phyloP scores from a whole-genome alignment of 2,888 invertebrate genomes.

The Eustalomyia histrio region DNA sequence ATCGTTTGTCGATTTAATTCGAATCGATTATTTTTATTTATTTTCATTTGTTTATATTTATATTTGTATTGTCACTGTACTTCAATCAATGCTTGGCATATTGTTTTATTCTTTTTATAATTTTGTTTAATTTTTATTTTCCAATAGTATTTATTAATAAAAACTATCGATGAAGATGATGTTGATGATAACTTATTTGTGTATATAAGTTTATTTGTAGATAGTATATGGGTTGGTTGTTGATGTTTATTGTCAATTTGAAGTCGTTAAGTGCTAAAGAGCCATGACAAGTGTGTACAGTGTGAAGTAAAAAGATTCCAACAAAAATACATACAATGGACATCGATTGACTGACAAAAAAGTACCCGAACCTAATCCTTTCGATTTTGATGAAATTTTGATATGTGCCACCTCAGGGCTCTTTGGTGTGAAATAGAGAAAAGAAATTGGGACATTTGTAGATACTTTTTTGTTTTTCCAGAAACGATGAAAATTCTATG shows the following conservation, averaged over 20 bases:
- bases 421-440: too few relatives aligned
- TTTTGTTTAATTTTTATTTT: conserved; percentile 37
- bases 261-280: conserved; percentile 48
- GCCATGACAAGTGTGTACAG: conserved; percentile 10
- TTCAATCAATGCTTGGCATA: conserved; percentile 53
- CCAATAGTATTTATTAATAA: conserved; percentile 24
- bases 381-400: too few relatives aligned
- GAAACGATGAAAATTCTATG: too few relatives aligned
- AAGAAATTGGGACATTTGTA: too few relatives aligned
- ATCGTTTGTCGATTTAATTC: conserved; percentile 22
- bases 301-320: too few relatives aligned
- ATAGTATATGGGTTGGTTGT: conserved; percentile 31
- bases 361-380: too few relatives aligned
- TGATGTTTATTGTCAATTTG: conserved; percentile 55
- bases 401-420: too few relatives aligned
- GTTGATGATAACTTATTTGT: conserved; percentile 54
- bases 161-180: conserved; percentile 33
- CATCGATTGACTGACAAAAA: too few relatives aligned
- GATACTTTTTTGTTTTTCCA: too few relatives aligned
- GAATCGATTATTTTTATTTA: conserved; percentile 9
- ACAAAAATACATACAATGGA: too few relatives aligned
- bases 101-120: conserved; percentile 23
- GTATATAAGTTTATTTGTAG: conserved; percentile 36
- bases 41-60: conserved; percentile 26
- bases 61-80: conserved; percentile 41